Base-by-base conservation (phyloP, 2,113 vertebrate genomes). In the Picathartes gymnocephalus region DNA sequence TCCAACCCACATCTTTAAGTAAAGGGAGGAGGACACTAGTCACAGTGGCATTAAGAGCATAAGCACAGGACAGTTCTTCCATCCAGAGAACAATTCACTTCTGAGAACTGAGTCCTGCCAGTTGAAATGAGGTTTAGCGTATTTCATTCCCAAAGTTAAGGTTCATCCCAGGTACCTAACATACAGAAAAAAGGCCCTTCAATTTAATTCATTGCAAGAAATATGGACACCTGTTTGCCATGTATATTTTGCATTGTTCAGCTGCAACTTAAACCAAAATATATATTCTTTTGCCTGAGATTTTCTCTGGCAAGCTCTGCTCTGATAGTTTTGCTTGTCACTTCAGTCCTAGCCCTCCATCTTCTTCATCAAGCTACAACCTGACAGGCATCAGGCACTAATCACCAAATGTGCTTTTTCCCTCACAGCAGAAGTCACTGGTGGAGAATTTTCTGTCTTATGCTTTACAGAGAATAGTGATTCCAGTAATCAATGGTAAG, bases 401-500 rank as follows among this genome's bases (percentile, higher is more conserved):
- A 84, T 64, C 50, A 84, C 19, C 84, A 69, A 91, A 61, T 69
- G 18, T 16, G 16, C 83, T 95, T 92, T 74, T 54, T 27, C 47
- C 65, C 50, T 93, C 65, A 62, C 88, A 90, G 77, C 56, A 97
- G 91, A 86, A 92, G 50, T 97, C 86, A 95, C 77, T 40, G 92
- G 79, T 83, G 92, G 61, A 98, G 77, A 97, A 96, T 64, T 95
- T 98, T 72, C 62, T 98, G 35, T 97, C 96, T 27, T 90, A 92
- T 1, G 76, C 97, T 58, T 96, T 98, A 40, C 93, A 50, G 80
- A 98, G 88, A 42, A 92, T 86, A 62, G 89, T 97, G 72, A 94
- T 98, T 45, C 97, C 96, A 4, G 84, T 93, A 92, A 96, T 95
- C 89, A 97, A 80, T 13, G 95, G 96, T 98, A 97, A 97, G 95